phyloP scores from a whole-genome alignment of 2,797 vertebrate species.

The Cynopterus sphinx region DNA sequence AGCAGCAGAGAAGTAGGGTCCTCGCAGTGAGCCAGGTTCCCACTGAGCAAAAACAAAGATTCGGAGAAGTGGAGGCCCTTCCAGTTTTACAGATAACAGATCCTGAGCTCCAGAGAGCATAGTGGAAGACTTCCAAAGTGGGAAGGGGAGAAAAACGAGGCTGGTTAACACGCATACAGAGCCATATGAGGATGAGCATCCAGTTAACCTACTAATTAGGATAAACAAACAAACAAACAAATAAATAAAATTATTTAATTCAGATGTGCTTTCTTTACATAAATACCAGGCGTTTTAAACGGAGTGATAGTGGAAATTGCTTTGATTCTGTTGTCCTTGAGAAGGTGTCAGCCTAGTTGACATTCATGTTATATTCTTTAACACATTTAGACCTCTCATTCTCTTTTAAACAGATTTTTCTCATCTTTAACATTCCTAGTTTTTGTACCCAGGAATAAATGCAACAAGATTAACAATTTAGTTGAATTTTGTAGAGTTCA shows the following conservation, averaged over 20 bases:
- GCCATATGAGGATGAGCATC: rapidly evolving
- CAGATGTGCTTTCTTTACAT: background rate
- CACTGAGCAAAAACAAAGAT: background rate
- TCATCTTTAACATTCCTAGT: background rate
- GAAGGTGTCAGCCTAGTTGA: no score
- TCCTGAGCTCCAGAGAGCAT: background rate
- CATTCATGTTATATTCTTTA: background rate
- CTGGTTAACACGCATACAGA: rapidly evolving
- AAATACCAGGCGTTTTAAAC: background rate
- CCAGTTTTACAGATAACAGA: background rate
- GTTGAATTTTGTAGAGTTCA: background rate
- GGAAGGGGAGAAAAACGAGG: background rate
- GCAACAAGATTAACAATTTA: background rate
- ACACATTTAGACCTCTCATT: background rate
- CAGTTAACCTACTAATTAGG: background rate
- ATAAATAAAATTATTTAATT: background rate
- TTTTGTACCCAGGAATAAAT: background rate
- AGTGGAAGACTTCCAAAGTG: background rate
- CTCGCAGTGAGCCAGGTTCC: background rate
- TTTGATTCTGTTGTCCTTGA: background rate
- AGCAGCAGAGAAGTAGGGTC: background rate
- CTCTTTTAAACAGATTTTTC: background rate
- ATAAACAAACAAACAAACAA: background rate
- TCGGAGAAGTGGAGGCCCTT: background rate
- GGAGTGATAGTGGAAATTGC: background rate